Evolutionary conservation across 2,113 vertebrate genomes (phyloP).

Genomic region (Ascaphus truei): DNA sequence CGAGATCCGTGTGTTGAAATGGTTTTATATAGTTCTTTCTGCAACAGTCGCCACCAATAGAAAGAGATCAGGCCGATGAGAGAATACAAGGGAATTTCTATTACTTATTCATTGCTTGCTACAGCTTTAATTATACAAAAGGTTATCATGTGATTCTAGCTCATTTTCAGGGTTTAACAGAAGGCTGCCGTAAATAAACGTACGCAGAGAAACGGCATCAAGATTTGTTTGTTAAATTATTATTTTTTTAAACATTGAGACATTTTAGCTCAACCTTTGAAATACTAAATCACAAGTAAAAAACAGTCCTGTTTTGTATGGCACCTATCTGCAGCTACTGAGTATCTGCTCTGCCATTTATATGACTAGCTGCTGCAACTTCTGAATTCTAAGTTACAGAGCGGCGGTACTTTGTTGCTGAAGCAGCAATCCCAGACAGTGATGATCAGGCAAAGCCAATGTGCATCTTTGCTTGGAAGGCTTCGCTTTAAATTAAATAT

Average conservation of each 20-base stretch:
- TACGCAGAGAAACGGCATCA: conserved; percentile 13
- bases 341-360: not conserved
- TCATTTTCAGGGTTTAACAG: conserved; percentile 39
- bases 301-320: not conserved
- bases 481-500: not conserved
- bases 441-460: not conserved
- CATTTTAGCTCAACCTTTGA: not conserved
- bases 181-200: conserved; percentile 26
- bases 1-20: conserved; percentile 48
- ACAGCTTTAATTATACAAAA: conserved; percentile 59
- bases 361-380: not conserved
- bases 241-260: not conserved
- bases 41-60: conserved; percentile 44
- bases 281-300: not conserved
- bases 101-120: conserved; percentile 67
- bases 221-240: not conserved
- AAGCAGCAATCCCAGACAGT: not conserved
- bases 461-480: not conserved
- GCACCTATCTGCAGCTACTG: not conserved
- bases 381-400: not conserved
- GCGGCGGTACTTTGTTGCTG: not conserved
- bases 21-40: conserved; percentile 53
- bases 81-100: conserved; percentile 60
- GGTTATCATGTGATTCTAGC: conserved; percentile 46
- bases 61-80: conserved; percentile 53